Evolutionary conservation across 2,797 vertebrate genomes (phyloP).

Genomic region (Allochrocebus solatus): DNA sequence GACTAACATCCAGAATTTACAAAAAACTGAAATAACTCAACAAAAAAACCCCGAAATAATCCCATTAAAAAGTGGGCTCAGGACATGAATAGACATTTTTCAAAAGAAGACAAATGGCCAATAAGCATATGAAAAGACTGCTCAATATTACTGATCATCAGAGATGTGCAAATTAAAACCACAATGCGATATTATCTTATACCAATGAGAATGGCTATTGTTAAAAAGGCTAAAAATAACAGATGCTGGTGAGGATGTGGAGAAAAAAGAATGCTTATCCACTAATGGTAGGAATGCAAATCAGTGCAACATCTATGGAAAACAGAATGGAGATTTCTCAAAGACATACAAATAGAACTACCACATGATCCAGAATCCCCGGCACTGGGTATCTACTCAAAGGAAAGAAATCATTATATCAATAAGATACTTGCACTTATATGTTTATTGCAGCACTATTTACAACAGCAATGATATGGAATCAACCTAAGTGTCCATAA

Average conservation of each 20-base stretch:
- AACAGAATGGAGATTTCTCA: not conserved
- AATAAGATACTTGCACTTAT: not conserved
- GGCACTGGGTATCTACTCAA: not conserved
- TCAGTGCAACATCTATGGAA: not conserved
- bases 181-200: not conserved
- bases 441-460: not conserved
- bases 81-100: not conserved
- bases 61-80: not conserved
- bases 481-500: not conserved
- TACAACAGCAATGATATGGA: not conserved
- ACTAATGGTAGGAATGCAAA: not conserved
- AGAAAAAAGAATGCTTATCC: not conserved
- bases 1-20: not conserved
- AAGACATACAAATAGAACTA: not conserved
- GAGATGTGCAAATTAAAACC: not conserved
- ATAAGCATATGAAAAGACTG: not conserved
- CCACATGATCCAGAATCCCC: not conserved
- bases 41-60: not conserved
- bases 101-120: not conserved
- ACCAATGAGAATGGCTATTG: not conserved
- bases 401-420: not conserved
- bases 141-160: not conserved
- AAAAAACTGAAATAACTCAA: not conserved
- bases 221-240: not conserved
- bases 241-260: not conserved